These are phyloP conservation scores for Nysson spinosus DNA, from an alignment of 2,888 invertebrate genomes.

Conservation along the genomic window DNA sequence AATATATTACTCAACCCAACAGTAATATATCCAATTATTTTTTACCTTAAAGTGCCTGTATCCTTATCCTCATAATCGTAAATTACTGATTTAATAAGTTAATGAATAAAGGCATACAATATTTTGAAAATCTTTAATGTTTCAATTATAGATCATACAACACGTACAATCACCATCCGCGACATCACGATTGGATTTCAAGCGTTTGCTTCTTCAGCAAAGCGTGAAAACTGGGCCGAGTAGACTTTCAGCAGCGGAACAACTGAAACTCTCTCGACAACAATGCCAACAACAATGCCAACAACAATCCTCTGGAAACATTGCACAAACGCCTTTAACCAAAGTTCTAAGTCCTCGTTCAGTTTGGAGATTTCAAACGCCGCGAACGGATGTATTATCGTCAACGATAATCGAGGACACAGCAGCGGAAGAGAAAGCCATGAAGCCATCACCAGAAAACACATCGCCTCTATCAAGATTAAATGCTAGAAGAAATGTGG, in stretches of 20 bases:
- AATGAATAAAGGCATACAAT: no score
- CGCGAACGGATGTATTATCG: constrained; percentile 89
- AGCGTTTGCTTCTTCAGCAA: constrained; percentile 87
- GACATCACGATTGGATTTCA: constrained; percentile 91
- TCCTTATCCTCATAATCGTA: no score
- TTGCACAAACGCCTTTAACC: constrained; percentile 65
- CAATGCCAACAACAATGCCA: constrained; percentile 71
- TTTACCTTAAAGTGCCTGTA: no score
- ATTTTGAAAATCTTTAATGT: no score
- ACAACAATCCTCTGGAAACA: constrained; percentile 74
- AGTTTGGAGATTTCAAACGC: constrained; percentile 86
- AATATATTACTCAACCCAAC: no score
- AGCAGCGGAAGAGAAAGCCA: constrained; percentile 85
- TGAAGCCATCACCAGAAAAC: constrained; percentile 73
- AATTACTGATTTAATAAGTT: no score
- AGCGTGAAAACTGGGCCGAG: constrained; percentile 83
- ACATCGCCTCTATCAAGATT: constrained; percentile 58
- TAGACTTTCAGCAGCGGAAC: constrained; percentile 88
- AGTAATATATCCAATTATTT: no score
- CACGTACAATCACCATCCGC: constrained; percentile 78
- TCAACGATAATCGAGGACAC: constrained; percentile 92
- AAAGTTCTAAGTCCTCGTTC: constrained; percentile 85
- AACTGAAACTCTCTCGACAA: constrained; percentile 84
- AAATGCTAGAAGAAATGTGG: constrained; percentile 61
- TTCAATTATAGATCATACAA: constrained; percentile 58